Conservation (phyloP, 2,888 invertebrate genomes). For the Alcis repandata region DNA sequence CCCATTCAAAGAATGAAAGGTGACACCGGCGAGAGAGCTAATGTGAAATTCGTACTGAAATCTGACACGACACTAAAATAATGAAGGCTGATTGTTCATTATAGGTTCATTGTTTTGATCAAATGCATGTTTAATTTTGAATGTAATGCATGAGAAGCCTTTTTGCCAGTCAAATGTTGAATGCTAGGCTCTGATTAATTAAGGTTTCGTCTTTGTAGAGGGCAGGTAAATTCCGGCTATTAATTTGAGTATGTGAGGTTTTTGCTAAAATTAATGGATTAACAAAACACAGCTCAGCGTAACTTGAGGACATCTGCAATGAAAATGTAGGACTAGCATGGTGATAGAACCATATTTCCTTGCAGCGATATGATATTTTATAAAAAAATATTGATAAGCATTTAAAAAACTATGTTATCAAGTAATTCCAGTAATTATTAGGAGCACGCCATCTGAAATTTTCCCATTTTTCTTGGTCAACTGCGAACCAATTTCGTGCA, state of each 20-base stretch:
- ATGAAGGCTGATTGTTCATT: slow-evolving; percentile 60
- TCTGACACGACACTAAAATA: slow-evolving; percentile 55
- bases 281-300: background rate
- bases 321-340: too few species aligned
- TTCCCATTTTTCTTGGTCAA: slow-evolving; percentile 26
- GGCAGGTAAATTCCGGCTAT: slow-evolving; percentile 4
- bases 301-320: too few species aligned
- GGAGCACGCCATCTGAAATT: background rate
- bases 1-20: slow-evolving; percentile 45
- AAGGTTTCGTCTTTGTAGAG: slow-evolving; percentile 17
- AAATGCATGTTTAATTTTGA: slow-evolving; percentile 26
- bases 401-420: background rate
- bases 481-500: slow-evolving; percentile 41
- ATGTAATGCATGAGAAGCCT: slow-evolving; percentile 21
- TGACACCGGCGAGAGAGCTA: slow-evolving; percentile 61
- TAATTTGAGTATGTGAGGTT: background rate
- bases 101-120: slow-evolving; percentile 53
- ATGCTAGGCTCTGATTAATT: slow-evolving; percentile 35
- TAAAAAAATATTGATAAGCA: too few species aligned
- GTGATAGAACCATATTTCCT: too few species aligned
- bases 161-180: slow-evolving; percentile 33
- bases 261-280: slow-evolving; percentile 1
- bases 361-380: background rate
- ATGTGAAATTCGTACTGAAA: slow-evolving; percentile 64
- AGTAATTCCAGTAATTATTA: background rate